Base-by-base conservation (phyloP, 2,113 vertebrate species). In the Boleophthalmus pectinirostris region DNA sequence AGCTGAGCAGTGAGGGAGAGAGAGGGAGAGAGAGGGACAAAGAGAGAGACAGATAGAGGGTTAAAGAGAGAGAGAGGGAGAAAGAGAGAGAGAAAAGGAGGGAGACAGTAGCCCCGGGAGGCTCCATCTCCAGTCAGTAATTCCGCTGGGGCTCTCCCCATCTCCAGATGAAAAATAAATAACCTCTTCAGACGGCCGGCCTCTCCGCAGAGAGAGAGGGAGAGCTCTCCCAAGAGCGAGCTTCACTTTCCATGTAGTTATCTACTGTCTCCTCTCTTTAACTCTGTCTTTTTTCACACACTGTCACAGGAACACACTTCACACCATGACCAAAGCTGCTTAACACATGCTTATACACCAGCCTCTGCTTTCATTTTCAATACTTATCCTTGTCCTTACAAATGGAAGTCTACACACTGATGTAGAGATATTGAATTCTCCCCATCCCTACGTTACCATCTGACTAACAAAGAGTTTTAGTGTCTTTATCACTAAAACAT, bases 111-210 rank as follows among this genome's bases (percentile, higher is more conserved):
- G 86, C 85, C 89, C 79, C 87, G n/a, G 85, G 90, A 90, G 87
- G 83, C 68, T 72, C 77, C 80, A 83, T 90, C 84, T 88, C 80
- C 79, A 88, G 81, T 89, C 86, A 85, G 82, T 84, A 74, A 89
- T 87, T 90, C 89, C 87, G 58, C 76, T 47, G 80, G 81, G 88
- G 68, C 73, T 85, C 78, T 76, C 77, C 76, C 69, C 81, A 90
- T 87, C 82, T 81, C 43, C 76, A 83, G 85, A 92, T 92, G 88
- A 92, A 93, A 93, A 90, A 91, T 91, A 93, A 92, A 92, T 92
- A 92, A 91, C 84, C 86, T 92, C 80, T 87, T 89, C 82, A 90
- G 89, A 91, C 38, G 67, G 58, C 72, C 81, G 80, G 71, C 75
- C 74, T 85, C 72, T 84, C 81, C 80, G 83, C 66, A 66, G 73